A percentile compares a stretch with the other conserved stretches of the same genome.
phyloP scores from a whole-genome alignment of 2,113 vertebrate genomes.

The Chaetops frenatus region DNA sequence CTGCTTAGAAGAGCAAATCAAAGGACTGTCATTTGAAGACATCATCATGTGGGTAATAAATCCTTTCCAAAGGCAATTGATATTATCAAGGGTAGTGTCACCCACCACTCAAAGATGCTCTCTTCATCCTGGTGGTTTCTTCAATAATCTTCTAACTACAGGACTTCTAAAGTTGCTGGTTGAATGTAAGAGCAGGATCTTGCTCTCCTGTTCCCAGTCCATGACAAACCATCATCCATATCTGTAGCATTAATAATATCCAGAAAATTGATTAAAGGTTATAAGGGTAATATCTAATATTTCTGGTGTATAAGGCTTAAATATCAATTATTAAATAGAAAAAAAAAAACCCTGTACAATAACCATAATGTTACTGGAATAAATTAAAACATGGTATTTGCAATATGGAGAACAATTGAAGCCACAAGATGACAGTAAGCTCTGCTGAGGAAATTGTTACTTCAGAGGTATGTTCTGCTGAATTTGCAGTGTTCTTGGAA shows the following conservation, averaged over 20 bases:
- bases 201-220: neutral
- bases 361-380: neutral
- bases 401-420: neutral
- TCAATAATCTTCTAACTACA: neutral
- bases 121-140: neutral
- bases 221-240: neutral
- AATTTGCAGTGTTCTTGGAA: neutral
- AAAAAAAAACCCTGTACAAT: neutral
- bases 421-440: neutral
- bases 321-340: neutral
- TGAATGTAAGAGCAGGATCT: neutral
- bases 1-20: neutral
- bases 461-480: neutral
- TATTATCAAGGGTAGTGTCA: neutral
- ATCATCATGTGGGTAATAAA: neutral
- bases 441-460: neutral
- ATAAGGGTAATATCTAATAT: neutral
- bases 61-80: neutral
- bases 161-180: neutral
- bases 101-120: neutral
- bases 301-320: neutral
- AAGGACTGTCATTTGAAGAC: neutral
- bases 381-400: neutral
- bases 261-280: neutral
- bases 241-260: neutral